A percentile compares a stretch with the other conserved stretches of the same genome.
Evolutionary conservation across 53 echinoderm and acorn worm genomes (phyloP).

Genomic region (Holothuria leucospilota): DNA sequence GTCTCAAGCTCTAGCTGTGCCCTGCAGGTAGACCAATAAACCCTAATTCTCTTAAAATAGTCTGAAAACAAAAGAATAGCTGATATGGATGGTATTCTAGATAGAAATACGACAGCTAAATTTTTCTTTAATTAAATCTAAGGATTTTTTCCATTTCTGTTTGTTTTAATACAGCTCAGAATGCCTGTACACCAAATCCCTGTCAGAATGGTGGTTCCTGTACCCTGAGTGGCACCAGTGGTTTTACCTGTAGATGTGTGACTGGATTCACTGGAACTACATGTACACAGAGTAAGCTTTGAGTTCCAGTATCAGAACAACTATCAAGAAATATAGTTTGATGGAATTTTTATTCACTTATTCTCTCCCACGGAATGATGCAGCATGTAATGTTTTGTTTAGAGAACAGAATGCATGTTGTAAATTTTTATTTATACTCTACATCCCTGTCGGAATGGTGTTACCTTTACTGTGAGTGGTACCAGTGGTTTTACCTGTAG

Average conservation of each 20-base stretch:
- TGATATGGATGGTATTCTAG: too few species aligned
- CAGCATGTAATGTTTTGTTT: too few species aligned
- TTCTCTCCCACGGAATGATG: too few species aligned
- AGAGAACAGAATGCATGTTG: too few species aligned
- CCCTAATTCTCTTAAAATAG: too few species aligned
- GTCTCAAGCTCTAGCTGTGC: too few species aligned
- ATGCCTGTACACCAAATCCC: constrained; percentile 16
- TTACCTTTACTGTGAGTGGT: not conserved
- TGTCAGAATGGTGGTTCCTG: constrained; percentile 35
- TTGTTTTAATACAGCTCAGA: not conserved
- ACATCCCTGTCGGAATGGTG: constrained; percentile 12
- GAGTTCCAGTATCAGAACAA: not conserved
- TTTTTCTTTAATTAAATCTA: too few species aligned
- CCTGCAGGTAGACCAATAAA: too few species aligned
- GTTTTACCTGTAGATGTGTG: constrained; percentile 8
- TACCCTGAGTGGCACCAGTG: constrained; percentile 16
- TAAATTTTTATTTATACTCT: not conserved
- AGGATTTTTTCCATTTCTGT: too few species aligned
- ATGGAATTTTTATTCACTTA: too few species aligned
- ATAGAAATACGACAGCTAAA: too few species aligned
- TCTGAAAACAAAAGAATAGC: too few species aligned
- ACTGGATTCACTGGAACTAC: constrained; percentile 28
- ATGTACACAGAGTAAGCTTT: constrained; percentile 2
- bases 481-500: constrained; percentile 8
- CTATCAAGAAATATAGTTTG: not conserved